A percentile compares a stretch with the other conserved stretches of the same genome.
Conservation (phyloP, 2,113 vertebrate species). For the Origma solitaria region DNA sequence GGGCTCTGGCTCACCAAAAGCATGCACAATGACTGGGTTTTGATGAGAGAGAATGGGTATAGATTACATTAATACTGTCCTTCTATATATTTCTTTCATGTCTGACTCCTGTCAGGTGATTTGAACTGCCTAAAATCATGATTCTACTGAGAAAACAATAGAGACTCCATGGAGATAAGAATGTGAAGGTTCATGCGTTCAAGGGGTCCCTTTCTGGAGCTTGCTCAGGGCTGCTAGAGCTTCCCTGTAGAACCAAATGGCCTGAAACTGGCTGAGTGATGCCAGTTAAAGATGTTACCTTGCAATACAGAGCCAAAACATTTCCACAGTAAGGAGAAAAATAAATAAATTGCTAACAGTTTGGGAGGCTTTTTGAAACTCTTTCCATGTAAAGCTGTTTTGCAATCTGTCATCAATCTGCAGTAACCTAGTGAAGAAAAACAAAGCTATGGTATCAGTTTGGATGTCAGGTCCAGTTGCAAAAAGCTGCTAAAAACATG, state of each 20-base stretch:
- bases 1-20: neutral
- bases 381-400: constrained; percentile 8
- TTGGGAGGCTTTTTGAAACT: constrained; percentile 27
- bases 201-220: neutral
- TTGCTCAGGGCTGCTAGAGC: neutral
- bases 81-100: neutral
- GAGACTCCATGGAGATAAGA: neutral
- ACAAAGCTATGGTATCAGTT: constrained; percentile 23
- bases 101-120: neutral
- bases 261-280: neutral
- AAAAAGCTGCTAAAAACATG: constrained; percentile 44
- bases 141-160: neutral
- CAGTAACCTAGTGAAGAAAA: constrained; percentile 15
- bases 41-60: accelerated
- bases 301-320: neutral
- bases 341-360: constrained; percentile 24
- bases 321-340: constrained; percentile 19
- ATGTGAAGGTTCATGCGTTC: neutral
- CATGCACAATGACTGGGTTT: accelerated
- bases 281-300: constrained; percentile 3
- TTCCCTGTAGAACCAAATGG: neutral
- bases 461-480: constrained; percentile 26
- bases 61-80: neutral
- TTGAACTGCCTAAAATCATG: neutral
- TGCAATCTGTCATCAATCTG: constrained; percentile 57